Base-by-base conservation (phyloP, 1,140 invertebrate species). In the Neodiprion fabricii region DNA sequence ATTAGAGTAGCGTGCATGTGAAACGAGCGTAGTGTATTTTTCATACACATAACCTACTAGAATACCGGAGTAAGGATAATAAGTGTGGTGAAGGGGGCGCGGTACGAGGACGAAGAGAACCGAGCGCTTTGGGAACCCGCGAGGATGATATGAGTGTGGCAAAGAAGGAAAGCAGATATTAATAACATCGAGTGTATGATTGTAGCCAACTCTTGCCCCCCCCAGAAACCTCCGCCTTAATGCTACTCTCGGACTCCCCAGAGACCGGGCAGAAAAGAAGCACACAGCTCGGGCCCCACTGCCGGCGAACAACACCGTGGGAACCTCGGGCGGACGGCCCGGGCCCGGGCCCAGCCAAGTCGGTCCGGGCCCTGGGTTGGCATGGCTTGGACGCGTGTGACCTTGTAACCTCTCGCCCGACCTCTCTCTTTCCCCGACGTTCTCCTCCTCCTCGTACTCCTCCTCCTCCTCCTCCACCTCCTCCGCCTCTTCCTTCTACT, bases 361-460 rank as follows among this genome's bases (percentile, higher is more conserved):
- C 28, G 28, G 28, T 40, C 28, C 28, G 53, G 53, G 53, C 53
- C 53, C 53, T 17, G 53, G 53, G n/a, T 9, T 17, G 53, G 5
- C n/a, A 61, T 61, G 53, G 82, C 83, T 83, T 85, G 84, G 84
- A 85, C 84, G 83, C 84, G 85, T 85, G 85, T 86, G 85, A 86
- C 85, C 85, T 85, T 86, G 85, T 86, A 86, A 86, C 84, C 85
- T 85, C 83, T 61, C 53, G 80, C 84, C 82, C 83, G 82, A 84
- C 84, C 84, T 84, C 82, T 80, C 83, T 50, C 50, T 40, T 50
- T 66, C 77, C 74, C 71, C 71, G 73, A 49, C 50, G 76, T 75
- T 75, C 67, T 70, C 67, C 67, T 68, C 23, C 73, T 48, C 69
- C n/a, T 66, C 48, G 47, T 50, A 72, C 67, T 21, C 70, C 28